A percentile compares a stretch with the other conserved stretches of the same genome.
phyloP scores from a whole-genome alignment of 2,113 vertebrate species.

The Paralichthys olivaceus region DNA sequence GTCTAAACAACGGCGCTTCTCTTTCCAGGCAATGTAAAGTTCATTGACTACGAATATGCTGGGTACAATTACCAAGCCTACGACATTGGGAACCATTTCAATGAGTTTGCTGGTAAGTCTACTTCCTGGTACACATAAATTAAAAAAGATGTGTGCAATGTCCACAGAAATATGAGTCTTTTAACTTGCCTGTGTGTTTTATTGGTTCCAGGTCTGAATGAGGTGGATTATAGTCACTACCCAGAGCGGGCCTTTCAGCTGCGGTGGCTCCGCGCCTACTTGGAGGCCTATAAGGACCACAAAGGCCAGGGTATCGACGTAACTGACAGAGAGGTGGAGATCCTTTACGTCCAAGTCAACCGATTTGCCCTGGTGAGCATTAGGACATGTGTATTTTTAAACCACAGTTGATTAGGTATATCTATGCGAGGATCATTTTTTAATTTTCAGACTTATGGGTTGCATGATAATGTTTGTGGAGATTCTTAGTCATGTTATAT shows the following conservation, averaged over 20 bases:
- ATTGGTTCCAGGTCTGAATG: slow-evolving; percentile 88
- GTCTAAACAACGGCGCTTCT: slow-evolving; percentile 79
- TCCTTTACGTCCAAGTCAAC: slow-evolving; percentile 97
- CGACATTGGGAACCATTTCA: slow-evolving; percentile 99
- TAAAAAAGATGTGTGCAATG: background rate
- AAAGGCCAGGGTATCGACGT: slow-evolving; percentile 88
- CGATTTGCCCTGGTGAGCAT: slow-evolving; percentile 91
- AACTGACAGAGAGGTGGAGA: slow-evolving; percentile 90
- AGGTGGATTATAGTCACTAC: slow-evolving; percentile 96
- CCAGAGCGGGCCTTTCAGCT: slow-evolving; percentile 89
- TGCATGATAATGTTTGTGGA: too few relatives aligned
- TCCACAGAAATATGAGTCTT: background rate
- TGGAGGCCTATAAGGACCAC: slow-evolving; percentile 93
- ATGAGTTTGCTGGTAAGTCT: slow-evolving; percentile 95
- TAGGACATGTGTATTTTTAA: background rate
- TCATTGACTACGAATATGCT: slow-evolving; percentile 99
- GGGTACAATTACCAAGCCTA: slow-evolving; percentile 99
- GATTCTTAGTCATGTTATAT: too few relatives aligned
- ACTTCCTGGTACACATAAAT: background rate
- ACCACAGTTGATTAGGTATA: background rate
- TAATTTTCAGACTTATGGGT: too few relatives aligned
- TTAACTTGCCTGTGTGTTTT: background rate
- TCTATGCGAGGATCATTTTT: background rate
- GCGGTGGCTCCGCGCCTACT: slow-evolving; percentile 92
- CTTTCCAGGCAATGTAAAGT: slow-evolving; percentile 94